Evolutionary conservation across 1,140 invertebrate genomes (phyloP).

Genomic region (Coelopa frigida): DNA sequence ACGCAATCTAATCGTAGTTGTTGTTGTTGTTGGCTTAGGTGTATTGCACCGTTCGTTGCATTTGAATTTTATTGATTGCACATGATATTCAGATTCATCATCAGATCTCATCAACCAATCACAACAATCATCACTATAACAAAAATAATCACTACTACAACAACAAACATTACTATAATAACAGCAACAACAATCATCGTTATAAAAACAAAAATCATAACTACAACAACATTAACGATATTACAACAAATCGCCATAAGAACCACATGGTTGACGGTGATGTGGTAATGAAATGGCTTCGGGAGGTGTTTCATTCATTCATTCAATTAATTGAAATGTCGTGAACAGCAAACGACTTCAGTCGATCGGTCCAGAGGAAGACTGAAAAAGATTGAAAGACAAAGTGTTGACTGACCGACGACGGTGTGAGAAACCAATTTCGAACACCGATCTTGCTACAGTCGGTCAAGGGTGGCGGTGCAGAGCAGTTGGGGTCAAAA

Average conservation of each 20-base stretch:
- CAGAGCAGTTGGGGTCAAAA: too few relatives aligned
- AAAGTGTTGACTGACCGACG: neutral
- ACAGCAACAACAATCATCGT: constrained; percentile 7
- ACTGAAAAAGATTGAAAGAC: neutral
- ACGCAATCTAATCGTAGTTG: too few relatives aligned
- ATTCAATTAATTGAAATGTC: constrained; percentile 12
- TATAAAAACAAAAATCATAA: constrained; percentile 9
- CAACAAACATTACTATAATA: constrained; percentile 3
- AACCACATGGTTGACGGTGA: neutral
- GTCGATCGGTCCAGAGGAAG: neutral
- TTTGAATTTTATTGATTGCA: too few relatives aligned
- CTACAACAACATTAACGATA: neutral
- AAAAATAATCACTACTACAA: constrained; percentile 2
- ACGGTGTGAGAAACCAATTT: constrained; percentile 2
- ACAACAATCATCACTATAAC: too few relatives aligned
- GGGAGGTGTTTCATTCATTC: too few relatives aligned
- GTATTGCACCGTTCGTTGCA: too few relatives aligned
- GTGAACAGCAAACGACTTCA: constrained; percentile 1
- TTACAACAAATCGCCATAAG: constrained; percentile 3
- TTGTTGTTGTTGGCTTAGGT: too few relatives aligned
- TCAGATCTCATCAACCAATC: too few relatives aligned
- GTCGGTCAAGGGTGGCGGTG: too few relatives aligned
- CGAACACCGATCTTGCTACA: too few relatives aligned
- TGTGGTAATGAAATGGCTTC: too few relatives aligned
- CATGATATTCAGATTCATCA: too few relatives aligned